Percentiles rank a stretch among this genome's conserved stretches.
These are phyloP conservation scores for Triops longicaudatus DNA, from an alignment of 1,140 invertebrate genomes.

Conservation along the genomic window DNA sequence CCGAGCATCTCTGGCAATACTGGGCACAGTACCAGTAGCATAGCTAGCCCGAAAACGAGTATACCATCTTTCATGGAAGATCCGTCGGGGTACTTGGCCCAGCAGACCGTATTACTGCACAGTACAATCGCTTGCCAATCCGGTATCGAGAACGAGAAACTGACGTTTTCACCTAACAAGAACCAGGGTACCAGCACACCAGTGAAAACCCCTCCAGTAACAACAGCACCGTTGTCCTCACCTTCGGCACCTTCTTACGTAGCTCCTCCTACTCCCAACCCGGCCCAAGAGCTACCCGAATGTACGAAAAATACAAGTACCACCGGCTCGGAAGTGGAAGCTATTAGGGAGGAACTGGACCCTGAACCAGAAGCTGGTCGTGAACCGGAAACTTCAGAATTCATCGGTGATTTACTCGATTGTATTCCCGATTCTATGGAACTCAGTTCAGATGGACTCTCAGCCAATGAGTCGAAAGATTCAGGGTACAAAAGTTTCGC, in stretches of 20 bases:
- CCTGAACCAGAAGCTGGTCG: conserved; percentile 10
- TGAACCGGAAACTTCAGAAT: not conserved
- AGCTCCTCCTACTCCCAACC: conserved; percentile 28
- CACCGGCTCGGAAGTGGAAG: conserved; percentile 28
- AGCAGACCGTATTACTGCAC: conserved; percentile 72
- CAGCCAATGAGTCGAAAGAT: not conserved
- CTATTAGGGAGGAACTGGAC: conserved; percentile 3
- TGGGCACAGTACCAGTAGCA: conserved; percentile 37
- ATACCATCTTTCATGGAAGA: conserved; percentile 75
- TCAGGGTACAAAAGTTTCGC: not conserved
- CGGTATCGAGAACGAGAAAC: conserved; percentile 38
- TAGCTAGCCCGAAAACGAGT: conserved; percentile 27
- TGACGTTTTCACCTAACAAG: conserved; percentile 24
- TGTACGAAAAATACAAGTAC: conserved; percentile 23
- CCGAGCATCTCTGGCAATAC: conserved; percentile 28
- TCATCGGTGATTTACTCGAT: conserved; percentile 26
- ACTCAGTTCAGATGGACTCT: conserved; percentile 19
- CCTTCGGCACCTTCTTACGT: conserved; percentile 29
- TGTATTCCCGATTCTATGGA: conserved; percentile 27
- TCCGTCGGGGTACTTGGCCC: conserved; percentile 75
- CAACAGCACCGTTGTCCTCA: conserved; percentile 27
- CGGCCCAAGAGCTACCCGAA: conserved; percentile 22
- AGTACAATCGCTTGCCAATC: conserved; percentile 70
- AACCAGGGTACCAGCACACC: conserved; percentile 24
- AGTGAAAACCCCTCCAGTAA: conserved; percentile 28